phyloP scores from a whole-genome alignment of 2,797 vertebrate species.

The Sebastes hubbsi region DNA sequence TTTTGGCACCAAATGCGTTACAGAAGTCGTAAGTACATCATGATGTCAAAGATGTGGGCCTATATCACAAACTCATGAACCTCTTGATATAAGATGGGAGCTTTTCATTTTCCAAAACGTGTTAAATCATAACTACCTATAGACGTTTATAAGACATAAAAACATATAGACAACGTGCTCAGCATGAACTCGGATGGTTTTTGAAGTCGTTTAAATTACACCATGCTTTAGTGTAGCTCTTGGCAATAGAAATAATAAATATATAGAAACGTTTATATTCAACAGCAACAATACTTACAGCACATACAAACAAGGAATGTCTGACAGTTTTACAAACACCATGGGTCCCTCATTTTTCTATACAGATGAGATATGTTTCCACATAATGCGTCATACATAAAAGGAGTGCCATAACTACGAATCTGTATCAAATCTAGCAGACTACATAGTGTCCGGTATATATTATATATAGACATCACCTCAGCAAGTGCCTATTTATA shows the following conservation, averaged over 20 bases:
- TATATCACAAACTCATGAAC: constrained; percentile 80
- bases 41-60: constrained; percentile 84
- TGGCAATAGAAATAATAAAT: constrained; percentile 98
- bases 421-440: constrained; percentile 99
- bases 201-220: constrained; percentile 91
- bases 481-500: constrained; percentile 95
- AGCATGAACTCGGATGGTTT: constrained; percentile 90
- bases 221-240: constrained; percentile 97
- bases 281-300: constrained; percentile 99
- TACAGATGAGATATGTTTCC: constrained; percentile 86
- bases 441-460: constrained; percentile 99
- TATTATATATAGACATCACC: constrained; percentile 99
- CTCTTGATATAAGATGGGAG: constrained; percentile 86
- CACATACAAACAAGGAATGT: constrained; percentile 99
- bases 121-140: constrained; percentile 85
- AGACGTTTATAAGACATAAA: constrained; percentile 85
- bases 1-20: constrained; percentile 85
- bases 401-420: constrained; percentile 95
- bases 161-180: constrained; percentile 91
- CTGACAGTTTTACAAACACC: constrained; percentile 98
- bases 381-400: constrained; percentile 92
- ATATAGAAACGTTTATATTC: constrained; percentile 99
- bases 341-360: constrained; percentile 91
- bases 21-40: constrained; percentile 87
- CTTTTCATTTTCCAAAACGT: constrained; percentile 78